These are phyloP conservation scores for Reticulitermes lucifugus DNA, from an alignment of 2,888 invertebrate species.

Conservation along the genomic window DNA sequence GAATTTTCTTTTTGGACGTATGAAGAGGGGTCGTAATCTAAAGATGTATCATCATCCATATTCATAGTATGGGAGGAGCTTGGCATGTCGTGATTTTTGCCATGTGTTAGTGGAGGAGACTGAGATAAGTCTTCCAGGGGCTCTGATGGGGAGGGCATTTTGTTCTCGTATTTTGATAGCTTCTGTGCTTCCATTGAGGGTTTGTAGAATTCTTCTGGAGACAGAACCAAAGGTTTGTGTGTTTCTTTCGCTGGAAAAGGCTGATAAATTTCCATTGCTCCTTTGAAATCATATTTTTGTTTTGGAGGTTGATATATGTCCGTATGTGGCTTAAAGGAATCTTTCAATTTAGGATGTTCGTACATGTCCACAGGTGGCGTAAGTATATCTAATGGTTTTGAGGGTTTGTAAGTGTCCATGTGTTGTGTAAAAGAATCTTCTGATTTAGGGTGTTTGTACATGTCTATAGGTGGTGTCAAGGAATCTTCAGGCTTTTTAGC, in stretches of 20 bases:
- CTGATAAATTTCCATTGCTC: background rate
- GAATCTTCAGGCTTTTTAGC: background rate
- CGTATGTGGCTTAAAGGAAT: background rate
- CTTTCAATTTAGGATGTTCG: background rate
- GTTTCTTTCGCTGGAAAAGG: background rate
- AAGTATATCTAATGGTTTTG: background rate
- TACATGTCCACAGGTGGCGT: background rate
- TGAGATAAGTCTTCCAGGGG: too few relatives aligned
- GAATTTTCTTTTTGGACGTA: too few relatives aligned
- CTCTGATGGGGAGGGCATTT: background rate
- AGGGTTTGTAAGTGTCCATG: background rate
- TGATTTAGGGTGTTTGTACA: background rate
- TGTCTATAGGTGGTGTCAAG: background rate
- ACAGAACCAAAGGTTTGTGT: background rate
- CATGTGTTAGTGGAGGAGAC: too few relatives aligned
- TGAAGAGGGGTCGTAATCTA: too few relatives aligned
- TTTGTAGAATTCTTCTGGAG: background rate
- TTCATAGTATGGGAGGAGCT: too few relatives aligned
- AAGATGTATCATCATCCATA: too few relatives aligned
- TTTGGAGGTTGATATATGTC: background rate
- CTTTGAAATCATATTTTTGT: background rate
- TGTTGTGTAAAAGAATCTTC: background rate
- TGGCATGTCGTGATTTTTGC: too few relatives aligned
- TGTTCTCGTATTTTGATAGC: background rate
- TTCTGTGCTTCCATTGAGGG: background rate